Percentiles rank a stretch among this genome's conserved stretches.
Evolutionary conservation across 1,140 invertebrate genomes (phyloP).

Genomic region (Drosophila willistoni): DNA sequence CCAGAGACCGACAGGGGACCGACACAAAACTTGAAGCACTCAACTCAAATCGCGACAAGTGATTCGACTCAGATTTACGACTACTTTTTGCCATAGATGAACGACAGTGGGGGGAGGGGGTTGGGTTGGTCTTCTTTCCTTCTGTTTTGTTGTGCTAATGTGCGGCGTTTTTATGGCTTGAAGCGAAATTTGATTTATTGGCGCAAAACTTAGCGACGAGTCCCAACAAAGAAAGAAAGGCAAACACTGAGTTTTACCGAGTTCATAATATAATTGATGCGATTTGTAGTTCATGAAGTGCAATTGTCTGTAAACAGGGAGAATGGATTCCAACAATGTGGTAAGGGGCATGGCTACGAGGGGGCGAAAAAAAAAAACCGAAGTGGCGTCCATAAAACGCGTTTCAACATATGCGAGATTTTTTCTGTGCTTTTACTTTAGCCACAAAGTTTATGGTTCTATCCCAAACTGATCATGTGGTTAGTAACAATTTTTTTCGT

Average conservation of each 20-base stretch:
- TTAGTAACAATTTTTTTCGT: no score
- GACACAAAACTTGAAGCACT: slow-evolving; percentile 35
- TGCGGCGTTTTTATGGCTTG: slow-evolving; percentile 74
- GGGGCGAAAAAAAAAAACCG: background rate
- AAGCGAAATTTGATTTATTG: slow-evolving; percentile 79
- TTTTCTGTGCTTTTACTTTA: no score
- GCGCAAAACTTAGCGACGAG: slow-evolving; percentile 60
- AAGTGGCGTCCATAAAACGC: background rate
- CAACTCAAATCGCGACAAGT: slow-evolving; percentile 76
- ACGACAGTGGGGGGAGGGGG: background rate
- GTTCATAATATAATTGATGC: slow-evolving; percentile 79
- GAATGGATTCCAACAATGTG: background rate
- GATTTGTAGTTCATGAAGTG: slow-evolving; percentile 78
- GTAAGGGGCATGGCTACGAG: background rate
- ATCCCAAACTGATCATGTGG: no score
- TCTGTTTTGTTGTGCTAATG: slow-evolving; percentile 77
- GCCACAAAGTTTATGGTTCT: no score
- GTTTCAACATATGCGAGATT: background rate
- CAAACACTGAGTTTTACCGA: slow-evolving; percentile 37
- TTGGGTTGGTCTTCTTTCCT: slow-evolving; percentile 17
- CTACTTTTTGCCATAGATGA: slow-evolving; percentile 27
- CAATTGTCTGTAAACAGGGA: slow-evolving; percentile 68
- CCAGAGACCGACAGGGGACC: slow-evolving; percentile 6
- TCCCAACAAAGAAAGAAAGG: slow-evolving; percentile 47
- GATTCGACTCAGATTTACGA: slow-evolving; percentile 81